Evolutionary conservation across 1,140 invertebrate genomes (phyloP).

Genomic region (Asbolus verrucosus): DNA sequence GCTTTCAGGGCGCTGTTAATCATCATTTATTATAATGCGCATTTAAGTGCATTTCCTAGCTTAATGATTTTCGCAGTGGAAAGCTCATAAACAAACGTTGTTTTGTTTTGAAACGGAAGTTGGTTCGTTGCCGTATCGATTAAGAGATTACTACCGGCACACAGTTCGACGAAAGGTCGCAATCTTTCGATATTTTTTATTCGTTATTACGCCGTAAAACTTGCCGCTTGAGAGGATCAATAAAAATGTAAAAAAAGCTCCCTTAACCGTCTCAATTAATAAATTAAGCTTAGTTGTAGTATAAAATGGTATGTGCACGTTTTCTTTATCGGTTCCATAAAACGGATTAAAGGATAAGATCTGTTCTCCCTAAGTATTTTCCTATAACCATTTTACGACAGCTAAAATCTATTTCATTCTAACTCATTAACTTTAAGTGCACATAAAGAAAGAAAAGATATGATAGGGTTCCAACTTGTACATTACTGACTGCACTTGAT

Average conservation of each 20-base stretch:
- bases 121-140: conserved; percentile 18
- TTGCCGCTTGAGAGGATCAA: neutral
- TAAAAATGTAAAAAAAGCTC: conserved; percentile 31
- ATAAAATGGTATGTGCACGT: conserved; percentile 43
- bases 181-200: conserved; percentile 12
- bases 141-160: conserved; percentile 1
- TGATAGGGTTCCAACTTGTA: conserved; percentile 49
- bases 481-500: conserved; percentile 55
- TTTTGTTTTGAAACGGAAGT: conserved; percentile 4
- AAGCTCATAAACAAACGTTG: neutral
- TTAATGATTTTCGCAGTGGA: conserved; percentile 13
- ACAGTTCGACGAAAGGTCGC: neutral
- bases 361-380: conserved; percentile 57
- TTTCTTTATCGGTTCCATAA: conserved; percentile 60
- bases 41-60: neutral
- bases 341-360: conserved; percentile 60
- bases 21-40: neutral
- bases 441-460: conserved; percentile 59
- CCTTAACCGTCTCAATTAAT: conserved; percentile 23
- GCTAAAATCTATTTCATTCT: conserved; percentile 60
- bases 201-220: too few relatives aligned
- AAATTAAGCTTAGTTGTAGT: conserved; percentile 20
- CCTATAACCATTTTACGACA: conserved; percentile 60
- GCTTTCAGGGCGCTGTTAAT: neutral
- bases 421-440: conserved; percentile 61